A percentile compares a stretch with the other conserved stretches of the same genome.
Conservation (phyloP, 2,888 invertebrate species). For the Steinernema carpocapsae region DNA sequence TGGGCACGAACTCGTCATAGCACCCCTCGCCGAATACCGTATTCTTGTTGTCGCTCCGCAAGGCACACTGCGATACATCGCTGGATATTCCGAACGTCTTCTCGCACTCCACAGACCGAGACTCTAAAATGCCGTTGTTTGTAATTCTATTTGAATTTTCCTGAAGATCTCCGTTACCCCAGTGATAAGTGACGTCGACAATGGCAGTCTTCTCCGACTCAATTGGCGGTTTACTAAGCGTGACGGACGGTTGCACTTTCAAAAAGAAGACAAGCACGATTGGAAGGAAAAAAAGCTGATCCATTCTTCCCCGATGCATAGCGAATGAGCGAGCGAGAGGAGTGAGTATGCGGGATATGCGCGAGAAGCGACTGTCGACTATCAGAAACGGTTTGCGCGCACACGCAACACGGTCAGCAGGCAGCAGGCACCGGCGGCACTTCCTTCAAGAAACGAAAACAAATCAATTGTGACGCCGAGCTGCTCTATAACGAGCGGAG, state of each 20-base stretch:
- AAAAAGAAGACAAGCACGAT: slow-evolving; percentile 2
- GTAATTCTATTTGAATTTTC: background rate
- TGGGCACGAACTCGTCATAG: slow-evolving; percentile 33
- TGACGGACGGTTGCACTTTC: background rate
- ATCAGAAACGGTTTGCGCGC: background rate
- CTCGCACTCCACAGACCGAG: slow-evolving; percentile 5
- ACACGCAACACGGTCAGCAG: background rate
- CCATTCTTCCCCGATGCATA: background rate
- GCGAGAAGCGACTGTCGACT: background rate
- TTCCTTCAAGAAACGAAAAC: slow-evolving; percentile 1
- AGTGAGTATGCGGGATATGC: background rate
- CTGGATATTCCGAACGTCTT: background rate
- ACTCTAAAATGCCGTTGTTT: background rate
- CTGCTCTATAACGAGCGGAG: slow-evolving; percentile 8
- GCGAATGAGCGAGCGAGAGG: background rate
- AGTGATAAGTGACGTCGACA: slow-evolving; percentile 20
- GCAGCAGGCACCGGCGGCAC: too few relatives aligned
- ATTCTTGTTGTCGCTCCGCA: slow-evolving; percentile 29
- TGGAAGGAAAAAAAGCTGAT: background rate
- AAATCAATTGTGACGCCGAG: slow-evolving; percentile 4
- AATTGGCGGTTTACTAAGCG: slow-evolving; percentile 10
- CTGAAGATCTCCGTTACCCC: background rate
- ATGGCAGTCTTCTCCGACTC: background rate
- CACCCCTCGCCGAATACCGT: slow-evolving; percentile 34
- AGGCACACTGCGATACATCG: slow-evolving; percentile 27